Base-by-base conservation (phyloP, 2,113 vertebrate species). In the Myocastor coypus region DNA sequence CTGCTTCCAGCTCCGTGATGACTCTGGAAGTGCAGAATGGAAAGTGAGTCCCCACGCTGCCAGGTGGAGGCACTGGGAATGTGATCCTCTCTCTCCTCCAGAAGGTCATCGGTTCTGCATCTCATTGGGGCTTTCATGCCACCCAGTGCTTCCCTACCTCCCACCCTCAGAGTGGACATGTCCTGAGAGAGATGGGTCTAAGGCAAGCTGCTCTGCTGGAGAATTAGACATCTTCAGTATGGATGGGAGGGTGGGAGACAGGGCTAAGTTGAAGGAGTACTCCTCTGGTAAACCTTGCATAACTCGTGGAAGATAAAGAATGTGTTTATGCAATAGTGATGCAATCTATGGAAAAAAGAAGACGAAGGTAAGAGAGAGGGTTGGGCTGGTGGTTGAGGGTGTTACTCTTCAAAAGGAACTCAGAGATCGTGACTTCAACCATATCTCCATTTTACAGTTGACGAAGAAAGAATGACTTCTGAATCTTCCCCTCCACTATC, bases 1-100 rank as follows among this genome's bases (percentile, higher is more conserved):
- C 83, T 14, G 8, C 28, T 1, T n/a, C 3, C 20, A 40, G 69
- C 64, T 30, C 64, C 1, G 0, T 1, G 3, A 28, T 46, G 10
- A 77, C 17, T 61, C 4, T 13, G 24, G 46, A 42, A 73, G 5
- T 0, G 0, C 6, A 10, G 10, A 71, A 52, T 6, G 1, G 37
- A 90, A 87, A 59, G 69, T 52, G 34, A 68, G 16, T 20, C 40
- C 52, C 34, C 0, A 0, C 13, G 20, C 69, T 17, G 24, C 68
- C 20, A 32, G 17, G 1, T 2, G 7, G 42, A 75, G 46, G 26
- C 64, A 26, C 66, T 61, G 2, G 13, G 61, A 55, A 37, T 0
- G 0, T 1, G 9, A 46, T 57, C 24, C 12, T 16, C 30, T 94
- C 24, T 34, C 4, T 75, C 20, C 64, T 83, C n/a, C 30, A 69